Evolutionary conservation across 2,797 vertebrate genomes (phyloP).

Genomic region (Parambassis ranga): DNA sequence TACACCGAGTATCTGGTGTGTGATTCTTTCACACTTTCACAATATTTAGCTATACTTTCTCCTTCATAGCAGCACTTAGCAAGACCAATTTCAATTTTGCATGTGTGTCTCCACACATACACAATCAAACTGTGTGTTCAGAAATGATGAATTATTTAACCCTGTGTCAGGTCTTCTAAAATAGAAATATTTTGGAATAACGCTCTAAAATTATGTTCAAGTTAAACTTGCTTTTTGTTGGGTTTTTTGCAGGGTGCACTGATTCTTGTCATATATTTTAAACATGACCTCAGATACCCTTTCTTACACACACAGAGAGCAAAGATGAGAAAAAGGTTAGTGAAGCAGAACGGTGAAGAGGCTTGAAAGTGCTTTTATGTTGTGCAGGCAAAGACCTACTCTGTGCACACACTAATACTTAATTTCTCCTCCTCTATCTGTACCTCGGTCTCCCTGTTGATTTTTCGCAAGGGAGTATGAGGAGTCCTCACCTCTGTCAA

Average conservation of each 20-base stretch:
- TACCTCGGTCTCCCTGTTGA: conserved; percentile 1
- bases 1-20: neutral
- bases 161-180: neutral
- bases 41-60: too few relatives aligned
- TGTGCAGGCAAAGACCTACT: conserved; percentile 32
- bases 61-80: too few relatives aligned
- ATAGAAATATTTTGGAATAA: neutral
- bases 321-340: conserved; percentile 45
- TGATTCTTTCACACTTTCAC: neutral
- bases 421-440: conserved; percentile 20
- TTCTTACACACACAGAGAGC: conserved; percentile 31
- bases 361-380: conserved; percentile 67
- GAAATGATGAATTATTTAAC: neutral
- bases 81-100: neutral
- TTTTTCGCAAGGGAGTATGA: conserved; percentile 35
- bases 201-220: conserved; percentile 2
- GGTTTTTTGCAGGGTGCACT: neutral
- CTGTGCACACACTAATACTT: neutral
- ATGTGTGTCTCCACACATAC: neutral
- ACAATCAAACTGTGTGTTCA: neutral
- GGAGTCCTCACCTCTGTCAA: conserved; percentile 50
- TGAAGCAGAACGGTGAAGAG: conserved; percentile 58
- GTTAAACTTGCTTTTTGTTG: neutral
- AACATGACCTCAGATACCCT: conserved; percentile 41
- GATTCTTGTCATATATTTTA: conserved; percentile 50